Conservation (phyloP, 2,888 invertebrate genomes). For the Xiphydria camelus region DNA sequence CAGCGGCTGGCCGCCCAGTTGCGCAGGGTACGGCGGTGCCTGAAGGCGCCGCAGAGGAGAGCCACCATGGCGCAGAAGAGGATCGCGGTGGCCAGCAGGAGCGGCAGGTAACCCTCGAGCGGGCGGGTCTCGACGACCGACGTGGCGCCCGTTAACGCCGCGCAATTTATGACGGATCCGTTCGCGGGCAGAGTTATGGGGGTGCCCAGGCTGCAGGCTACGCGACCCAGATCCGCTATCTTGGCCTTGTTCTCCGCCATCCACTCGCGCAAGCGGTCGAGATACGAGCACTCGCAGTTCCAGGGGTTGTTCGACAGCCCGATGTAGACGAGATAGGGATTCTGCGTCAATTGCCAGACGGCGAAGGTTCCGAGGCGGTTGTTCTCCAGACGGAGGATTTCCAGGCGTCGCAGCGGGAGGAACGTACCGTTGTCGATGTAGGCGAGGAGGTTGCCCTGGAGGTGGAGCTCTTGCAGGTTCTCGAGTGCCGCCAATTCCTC, state of each 20-base stretch:
- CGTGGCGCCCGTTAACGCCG: constrained; percentile 72
- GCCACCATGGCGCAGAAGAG: constrained; percentile 77
- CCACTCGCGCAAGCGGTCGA: constrained; percentile 79
- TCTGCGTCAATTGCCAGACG: constrained; percentile 82
- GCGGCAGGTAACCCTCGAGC: constrained; percentile 80
- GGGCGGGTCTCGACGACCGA: constrained; percentile 76
- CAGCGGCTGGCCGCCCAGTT: constrained; percentile 87
- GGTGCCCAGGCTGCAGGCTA: constrained; percentile 74
- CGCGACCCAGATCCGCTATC: constrained; percentile 76
- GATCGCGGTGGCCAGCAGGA: constrained; percentile 76
- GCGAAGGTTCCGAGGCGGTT: constrained; percentile 82
- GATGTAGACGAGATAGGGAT: constrained; percentile 86
- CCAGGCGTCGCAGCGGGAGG: constrained; percentile 76
- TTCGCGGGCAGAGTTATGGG: constrained; percentile 73
- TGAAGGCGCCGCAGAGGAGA: constrained; percentile 76
- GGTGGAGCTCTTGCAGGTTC: constrained; percentile 81
- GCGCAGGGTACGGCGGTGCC: constrained; percentile 78
- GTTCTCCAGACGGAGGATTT: constrained; percentile 82
- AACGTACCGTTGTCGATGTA: constrained; percentile 87
- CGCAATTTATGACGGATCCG: constrained; percentile 79
- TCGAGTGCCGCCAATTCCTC: constrained; percentile 82
- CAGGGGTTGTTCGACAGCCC: constrained; percentile 83
- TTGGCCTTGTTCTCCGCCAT: constrained; percentile 77
- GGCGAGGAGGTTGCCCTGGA: constrained; percentile 83
- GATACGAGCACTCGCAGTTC: constrained; percentile 88